Percentiles rank a stretch among this genome's conserved stretches.
phyloP scores from a whole-genome alignment of 2,888 invertebrate genomes.

The Andrena camellia region DNA sequence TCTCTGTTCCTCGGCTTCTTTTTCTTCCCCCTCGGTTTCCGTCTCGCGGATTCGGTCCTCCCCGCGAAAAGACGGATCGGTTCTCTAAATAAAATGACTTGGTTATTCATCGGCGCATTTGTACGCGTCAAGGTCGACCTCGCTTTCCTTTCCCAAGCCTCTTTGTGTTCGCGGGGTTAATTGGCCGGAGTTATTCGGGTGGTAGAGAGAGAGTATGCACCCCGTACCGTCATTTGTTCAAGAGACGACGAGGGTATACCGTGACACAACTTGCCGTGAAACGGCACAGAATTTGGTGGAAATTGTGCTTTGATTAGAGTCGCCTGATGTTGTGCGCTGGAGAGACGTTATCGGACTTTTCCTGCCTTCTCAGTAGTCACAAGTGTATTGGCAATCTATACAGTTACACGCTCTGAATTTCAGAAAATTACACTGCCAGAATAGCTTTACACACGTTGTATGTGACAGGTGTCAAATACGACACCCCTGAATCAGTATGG shows the following conservation, averaged over 20 bases:
- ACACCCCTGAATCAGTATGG: too few relatives aligned
- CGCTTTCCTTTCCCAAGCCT: constrained; percentile 67
- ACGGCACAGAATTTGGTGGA: background rate
- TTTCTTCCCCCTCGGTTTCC: constrained; percentile 56
- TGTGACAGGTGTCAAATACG: too few relatives aligned
- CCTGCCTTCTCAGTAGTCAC: too few relatives aligned
- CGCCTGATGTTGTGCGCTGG: background rate
- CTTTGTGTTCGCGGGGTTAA: constrained; percentile 71
- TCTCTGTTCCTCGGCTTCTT: constrained; percentile 49
- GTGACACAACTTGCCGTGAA: background rate
- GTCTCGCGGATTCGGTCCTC: constrained; percentile 61
- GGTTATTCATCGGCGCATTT: constrained; percentile 85
- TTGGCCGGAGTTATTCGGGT: constrained; percentile 66
- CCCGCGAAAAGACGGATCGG: constrained; percentile 82
- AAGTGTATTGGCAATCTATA: too few relatives aligned
- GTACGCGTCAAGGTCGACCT: constrained; percentile 81
- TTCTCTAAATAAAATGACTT: constrained; percentile 85
- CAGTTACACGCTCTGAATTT: too few relatives aligned
- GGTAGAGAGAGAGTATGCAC: background rate
- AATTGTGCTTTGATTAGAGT: background rate
- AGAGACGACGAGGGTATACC: background rate
- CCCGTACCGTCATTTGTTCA: background rate
- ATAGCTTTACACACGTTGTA: too few relatives aligned
- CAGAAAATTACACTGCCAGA: too few relatives aligned
- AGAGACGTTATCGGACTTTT: too few relatives aligned